Percentiles rank a stretch among this genome's conserved stretches.
phyloP scores from a whole-genome alignment of 2,797 vertebrate genomes.

The Sebastes oblongus region DNA sequence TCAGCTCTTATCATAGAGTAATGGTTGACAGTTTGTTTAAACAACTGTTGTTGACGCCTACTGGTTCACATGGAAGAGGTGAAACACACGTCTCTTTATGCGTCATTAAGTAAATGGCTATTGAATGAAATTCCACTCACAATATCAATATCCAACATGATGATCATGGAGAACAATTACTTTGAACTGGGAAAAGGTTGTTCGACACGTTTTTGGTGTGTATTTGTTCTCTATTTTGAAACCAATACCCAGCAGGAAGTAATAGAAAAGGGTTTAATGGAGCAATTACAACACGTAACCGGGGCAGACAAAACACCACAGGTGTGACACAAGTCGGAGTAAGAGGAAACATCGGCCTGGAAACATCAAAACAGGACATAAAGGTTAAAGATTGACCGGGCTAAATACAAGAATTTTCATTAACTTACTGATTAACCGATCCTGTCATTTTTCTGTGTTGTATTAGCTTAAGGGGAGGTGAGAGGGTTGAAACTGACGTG shows the following conservation, averaged over 20 bases:
- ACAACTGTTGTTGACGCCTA: neutral
- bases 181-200: conserved; percentile 5
- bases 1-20: neutral
- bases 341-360: neutral
- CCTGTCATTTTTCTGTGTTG: neutral
- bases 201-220: neutral
- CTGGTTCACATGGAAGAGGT: neutral
- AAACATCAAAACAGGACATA: neutral
- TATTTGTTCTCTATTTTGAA: conserved; percentile 7
- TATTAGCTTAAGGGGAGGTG: neutral
- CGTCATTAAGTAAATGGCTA: neutral
- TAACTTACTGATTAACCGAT: conserved; percentile 32
- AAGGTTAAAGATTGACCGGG: conserved; percentile 51
- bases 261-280: neutral
- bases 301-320: neutral
- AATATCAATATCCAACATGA: neutral
- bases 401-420: neutral
- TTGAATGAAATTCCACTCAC: neutral
- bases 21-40: neutral
- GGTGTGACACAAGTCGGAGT: neutral
- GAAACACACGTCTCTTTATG: neutral
- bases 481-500: neutral
- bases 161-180: neutral
- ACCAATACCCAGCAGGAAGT: conserved; percentile 13
- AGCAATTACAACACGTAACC: neutral